Conservation (phyloP, 2,888 invertebrate species). For the Mactromeris polynyma region DNA sequence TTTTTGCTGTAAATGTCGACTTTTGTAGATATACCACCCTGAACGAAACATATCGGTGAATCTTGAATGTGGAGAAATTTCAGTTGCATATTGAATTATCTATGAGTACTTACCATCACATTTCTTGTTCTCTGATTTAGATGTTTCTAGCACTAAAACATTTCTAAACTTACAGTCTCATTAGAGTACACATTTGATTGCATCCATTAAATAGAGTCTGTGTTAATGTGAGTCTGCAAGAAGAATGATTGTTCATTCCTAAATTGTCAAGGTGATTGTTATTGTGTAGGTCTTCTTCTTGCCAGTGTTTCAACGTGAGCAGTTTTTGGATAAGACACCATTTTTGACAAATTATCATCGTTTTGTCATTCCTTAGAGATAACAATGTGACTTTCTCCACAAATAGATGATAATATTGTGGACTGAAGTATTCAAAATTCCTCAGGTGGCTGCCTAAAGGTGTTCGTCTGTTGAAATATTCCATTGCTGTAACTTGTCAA, state of each 20-base stretch:
- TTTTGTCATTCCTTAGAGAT: conserved; percentile 32
- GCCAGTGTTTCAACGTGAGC: not conserved
- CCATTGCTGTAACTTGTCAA: not conserved
- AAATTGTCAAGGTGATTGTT: not conserved
- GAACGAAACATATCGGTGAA: not conserved
- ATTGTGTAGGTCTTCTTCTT: not conserved
- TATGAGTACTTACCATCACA: not conserved
- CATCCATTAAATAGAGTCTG: not conserved
- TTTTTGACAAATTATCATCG: conserved; percentile 27
- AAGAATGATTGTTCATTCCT: not conserved
- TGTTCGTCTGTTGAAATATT: not conserved
- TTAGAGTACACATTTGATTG: not conserved
- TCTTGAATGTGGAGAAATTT: not conserved
- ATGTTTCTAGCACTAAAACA: not conserved
- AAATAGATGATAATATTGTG: conserved; percentile 31
- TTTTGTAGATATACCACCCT: too few relatives aligned
- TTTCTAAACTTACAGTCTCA: not conserved
- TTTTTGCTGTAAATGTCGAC: not conserved
- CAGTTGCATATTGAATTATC: not conserved
- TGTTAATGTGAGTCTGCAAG: not conserved
- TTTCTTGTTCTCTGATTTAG: not conserved
- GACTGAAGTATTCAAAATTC: conserved; percentile 12
- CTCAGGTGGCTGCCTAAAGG: not conserved
- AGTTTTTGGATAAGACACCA: conserved; percentile 17
- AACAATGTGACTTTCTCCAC: conserved; percentile 31